Evolutionary conservation across 2,888 invertebrate species (phyloP).

Genomic region (Plebejus anna): DNA sequence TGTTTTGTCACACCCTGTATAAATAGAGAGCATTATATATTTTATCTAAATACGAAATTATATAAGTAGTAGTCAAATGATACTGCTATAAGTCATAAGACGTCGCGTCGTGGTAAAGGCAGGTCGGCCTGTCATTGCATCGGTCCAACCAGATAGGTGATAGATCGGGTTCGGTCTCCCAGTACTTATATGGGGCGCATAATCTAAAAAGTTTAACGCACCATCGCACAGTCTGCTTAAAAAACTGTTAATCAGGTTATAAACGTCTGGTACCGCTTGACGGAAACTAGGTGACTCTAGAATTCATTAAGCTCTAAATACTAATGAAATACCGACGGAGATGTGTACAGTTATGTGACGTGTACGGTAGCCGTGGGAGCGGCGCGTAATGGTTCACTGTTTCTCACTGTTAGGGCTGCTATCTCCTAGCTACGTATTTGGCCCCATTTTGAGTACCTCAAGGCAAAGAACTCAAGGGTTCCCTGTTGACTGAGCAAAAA

Average conservation of each 20-base stretch:
- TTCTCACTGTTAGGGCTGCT: not conserved
- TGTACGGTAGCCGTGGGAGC: slow-evolving; percentile 8
- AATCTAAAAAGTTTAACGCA: not conserved
- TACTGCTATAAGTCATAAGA: no score
- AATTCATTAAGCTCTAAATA: slow-evolving; percentile 5
- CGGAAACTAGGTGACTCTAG: slow-evolving; percentile 20
- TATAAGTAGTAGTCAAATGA: no score
- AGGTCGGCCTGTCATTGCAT: not conserved
- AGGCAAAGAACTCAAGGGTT: no score
- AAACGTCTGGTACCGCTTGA: slow-evolving; percentile 1
- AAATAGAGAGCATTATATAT: no score
- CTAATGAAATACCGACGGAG: slow-evolving; percentile 17
- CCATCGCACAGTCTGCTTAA: not conserved
- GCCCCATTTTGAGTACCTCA: not conserved
- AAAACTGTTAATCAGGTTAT: slow-evolving; percentile 11
- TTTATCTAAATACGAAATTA: no score
- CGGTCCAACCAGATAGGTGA: not conserved
- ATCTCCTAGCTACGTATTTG: not conserved
- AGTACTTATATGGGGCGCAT: not conserved
- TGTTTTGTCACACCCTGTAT: no score
- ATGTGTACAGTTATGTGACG: slow-evolving; percentile 25
- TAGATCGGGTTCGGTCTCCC: not conserved
- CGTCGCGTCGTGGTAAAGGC: no score
- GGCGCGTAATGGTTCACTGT: not conserved
- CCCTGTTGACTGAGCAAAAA: no score